These are phyloP conservation scores for Teleogryllus occipitalis DNA, from an alignment of 1,140 invertebrate genomes.

Conservation along the genomic window DNA sequence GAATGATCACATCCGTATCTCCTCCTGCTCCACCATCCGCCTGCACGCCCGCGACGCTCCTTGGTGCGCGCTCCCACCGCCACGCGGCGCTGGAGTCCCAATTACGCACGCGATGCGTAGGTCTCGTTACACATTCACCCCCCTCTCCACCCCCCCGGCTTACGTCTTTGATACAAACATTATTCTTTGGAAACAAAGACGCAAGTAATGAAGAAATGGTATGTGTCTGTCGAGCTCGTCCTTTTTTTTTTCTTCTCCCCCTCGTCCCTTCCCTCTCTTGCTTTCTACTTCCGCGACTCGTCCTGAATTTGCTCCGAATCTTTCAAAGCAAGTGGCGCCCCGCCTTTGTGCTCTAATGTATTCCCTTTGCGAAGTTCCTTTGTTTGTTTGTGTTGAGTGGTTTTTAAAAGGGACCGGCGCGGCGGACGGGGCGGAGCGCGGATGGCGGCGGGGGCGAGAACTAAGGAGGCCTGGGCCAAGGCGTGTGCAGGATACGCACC, in stretches of 20 bases:
- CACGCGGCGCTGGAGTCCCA: background rate
- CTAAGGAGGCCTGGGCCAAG: background rate
- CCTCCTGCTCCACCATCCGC: too few species aligned
- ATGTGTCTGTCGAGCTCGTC: background rate
- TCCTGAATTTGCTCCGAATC: background rate
- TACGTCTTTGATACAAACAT: background rate
- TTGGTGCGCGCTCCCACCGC: background rate
- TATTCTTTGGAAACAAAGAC: background rate
- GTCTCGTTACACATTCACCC: background rate
- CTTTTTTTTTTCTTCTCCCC: background rate
- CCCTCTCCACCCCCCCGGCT: too few species aligned
- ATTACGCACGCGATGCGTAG: background rate
- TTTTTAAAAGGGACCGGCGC: background rate
- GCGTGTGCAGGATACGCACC: background rate
- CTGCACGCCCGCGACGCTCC: too few species aligned
- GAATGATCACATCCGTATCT: too few species aligned
- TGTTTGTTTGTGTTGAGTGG: slow-evolving; percentile 4
- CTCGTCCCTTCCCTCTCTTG: background rate
- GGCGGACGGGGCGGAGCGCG: too few species aligned
- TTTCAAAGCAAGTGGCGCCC: background rate
- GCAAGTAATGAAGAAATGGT: background rate
- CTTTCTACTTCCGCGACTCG: background rate
- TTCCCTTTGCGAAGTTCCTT: background rate
- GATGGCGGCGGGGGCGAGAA: background rate
- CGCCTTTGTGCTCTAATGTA: background rate